Base-by-base conservation (phyloP, 2,888 invertebrate species). In the Lasioglossum figueresi region DNA sequence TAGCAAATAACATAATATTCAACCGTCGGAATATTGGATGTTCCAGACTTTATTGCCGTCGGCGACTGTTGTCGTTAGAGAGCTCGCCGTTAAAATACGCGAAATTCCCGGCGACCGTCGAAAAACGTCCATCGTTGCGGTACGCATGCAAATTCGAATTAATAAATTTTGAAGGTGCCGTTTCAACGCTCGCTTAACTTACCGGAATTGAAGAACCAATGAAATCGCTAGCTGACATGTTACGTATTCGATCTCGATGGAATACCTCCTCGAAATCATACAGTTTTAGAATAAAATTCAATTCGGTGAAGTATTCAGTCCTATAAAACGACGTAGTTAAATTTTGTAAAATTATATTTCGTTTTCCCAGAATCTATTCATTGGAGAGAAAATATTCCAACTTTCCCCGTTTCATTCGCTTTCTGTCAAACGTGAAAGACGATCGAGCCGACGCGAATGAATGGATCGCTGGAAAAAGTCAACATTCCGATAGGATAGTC, bases 1-100 rank as follows among this genome's bases (percentile, higher is more conserved):
- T 73, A 80, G 75, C 85, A 79, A 83, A 83, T 89, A 85, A 88
- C 83, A 85, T 82, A 85, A 89, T 80, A 83, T 85, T 85, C 85
- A 72, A 68, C 75, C 63, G 88, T 70, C 80, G 80, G 79, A 87
- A 87, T 89, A 85, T 80, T 88, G 81, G 75, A 83, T 79, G 85
- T 83, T 88, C 77, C 76, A 76, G 81, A 86, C 79, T 63, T 66
- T 56, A 63, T 86, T 78, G 80, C 84, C 82, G 43, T 45, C 76
- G 78, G 82, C 84, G 75, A 78, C 74, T 78, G 78, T 83, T 83
- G 85, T 88, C 87, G 76, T 88, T 89, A 82, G 63, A 68, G 72
- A 80, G 82, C 79, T 75, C 75, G 76, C 59, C 59, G 82, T 66
- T 87, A 79, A 87, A 88, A 87, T 84, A 82, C 79, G 79, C 73